Base-by-base conservation (phyloP, 2,113 vertebrate species). In the Lophochroa leadbeateri region DNA sequence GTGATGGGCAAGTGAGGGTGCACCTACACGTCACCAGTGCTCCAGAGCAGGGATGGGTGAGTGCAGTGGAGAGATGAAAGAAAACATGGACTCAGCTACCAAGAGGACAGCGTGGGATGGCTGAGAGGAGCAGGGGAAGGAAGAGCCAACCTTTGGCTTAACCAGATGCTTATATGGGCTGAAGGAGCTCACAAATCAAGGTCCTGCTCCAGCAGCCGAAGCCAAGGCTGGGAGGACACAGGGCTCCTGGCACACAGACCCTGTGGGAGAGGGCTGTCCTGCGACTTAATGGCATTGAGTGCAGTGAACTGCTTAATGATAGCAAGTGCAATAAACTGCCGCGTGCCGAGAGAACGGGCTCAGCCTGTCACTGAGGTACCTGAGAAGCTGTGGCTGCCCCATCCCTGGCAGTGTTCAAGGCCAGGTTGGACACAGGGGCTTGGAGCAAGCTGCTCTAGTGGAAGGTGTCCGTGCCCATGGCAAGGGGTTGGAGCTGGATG, bases 261-360 rank as follows among this genome's bases (percentile, higher is more conserved):
- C 57, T 8, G 6, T 3, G 75, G 58, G 43, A 71, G 20, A 70
- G 39, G 39, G 46, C n/a, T 69, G 20, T 1, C 37, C 37, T 37
- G 37, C 9, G 33, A 58, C 33, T 58, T 58, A 58, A 33, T 58
- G 33, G 23, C 1, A 0, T 41, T 0, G 5, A 64, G 49, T n/a
- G 58, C 50, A 2, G 0, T 23, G 24, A 31, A 43, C 28, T 24
- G 17, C 71, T 69, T 29, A 31, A 49, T 1, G 12, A 17, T 43
- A 24, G 21, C 16, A 4, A 14, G 24, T n/a, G 20, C 29, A 24
- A 69, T 4, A 20, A 71, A 19, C 49, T 46, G 65, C 41, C 82
- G 57, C 2, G 0, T 28, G 44, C 39, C 0, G 3, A n/a, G 35
- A 11, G 39, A 43, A 15, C 0, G 4, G 64, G 72, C 74, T 65